Conservation (phyloP, 37 sponge, comb jelly and placozoan species). For the Chondrilla cf. caribensis region DNA sequence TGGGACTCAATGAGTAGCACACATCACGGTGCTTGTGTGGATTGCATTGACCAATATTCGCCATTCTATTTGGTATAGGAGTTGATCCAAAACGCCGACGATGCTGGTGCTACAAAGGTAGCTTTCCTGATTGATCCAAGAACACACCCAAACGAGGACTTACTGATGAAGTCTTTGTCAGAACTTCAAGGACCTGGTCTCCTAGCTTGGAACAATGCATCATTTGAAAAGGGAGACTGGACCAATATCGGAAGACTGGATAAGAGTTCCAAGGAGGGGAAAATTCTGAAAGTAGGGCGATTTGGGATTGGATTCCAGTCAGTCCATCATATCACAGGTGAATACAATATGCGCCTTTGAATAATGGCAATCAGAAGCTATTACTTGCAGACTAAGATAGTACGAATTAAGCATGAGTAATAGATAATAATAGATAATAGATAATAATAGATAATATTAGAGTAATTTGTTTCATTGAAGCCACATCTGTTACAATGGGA, state of each 20-base stretch:
- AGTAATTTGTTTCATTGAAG: no score
- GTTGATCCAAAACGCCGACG: constrained; percentile 80
- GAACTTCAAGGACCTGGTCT: constrained; percentile 75
- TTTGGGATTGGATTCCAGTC: constrained; percentile 85
- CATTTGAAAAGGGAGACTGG: constrained; percentile 69
- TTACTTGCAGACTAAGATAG: no score
- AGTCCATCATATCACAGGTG: constrained; percentile 82
- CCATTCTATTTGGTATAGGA: no score
- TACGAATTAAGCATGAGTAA: no score
- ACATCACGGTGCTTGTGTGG: no score
- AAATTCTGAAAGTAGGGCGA: constrained; percentile 71
- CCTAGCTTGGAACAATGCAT: constrained; percentile 60
- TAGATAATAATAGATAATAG: no score
- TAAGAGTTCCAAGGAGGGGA: constrained; percentile 57
- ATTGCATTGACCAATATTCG: no score
- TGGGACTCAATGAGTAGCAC: no score
- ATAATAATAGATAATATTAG: no score
- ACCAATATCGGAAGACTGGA: constrained; percentile 44
- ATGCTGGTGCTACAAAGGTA: constrained; percentile 64
- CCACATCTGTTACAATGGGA: no score
- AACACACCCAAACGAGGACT: constrained; percentile 24
- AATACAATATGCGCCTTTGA: no score
- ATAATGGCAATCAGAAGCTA: no score
- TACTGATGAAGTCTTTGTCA: constrained; percentile 26
- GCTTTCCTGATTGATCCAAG: constrained; percentile 59